Evolutionary conservation across 2,113 vertebrate genomes (phyloP).

Genomic region (Ifrita kowaldi): DNA sequence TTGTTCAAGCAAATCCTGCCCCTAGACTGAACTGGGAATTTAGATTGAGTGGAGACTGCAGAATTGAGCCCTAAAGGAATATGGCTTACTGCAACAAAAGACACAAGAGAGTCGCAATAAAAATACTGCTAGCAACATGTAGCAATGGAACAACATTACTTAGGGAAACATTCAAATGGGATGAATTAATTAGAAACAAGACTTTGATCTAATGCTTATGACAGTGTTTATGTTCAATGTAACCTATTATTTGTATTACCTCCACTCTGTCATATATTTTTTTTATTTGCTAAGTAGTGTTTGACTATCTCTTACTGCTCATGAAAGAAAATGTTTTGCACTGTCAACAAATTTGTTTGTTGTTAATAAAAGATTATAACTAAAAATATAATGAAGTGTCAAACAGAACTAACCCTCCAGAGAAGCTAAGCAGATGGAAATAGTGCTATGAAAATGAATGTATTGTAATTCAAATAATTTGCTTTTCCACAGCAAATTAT

Average conservation of each 20-base stretch:
- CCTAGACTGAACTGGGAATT: slow-evolving; percentile 40
- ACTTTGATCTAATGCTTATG: slow-evolving; percentile 49
- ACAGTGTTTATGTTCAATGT: slow-evolving; percentile 19
- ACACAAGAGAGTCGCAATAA: background rate
- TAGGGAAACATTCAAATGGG: slow-evolving; percentile 20
- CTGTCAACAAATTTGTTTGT: slow-evolving; percentile 47
- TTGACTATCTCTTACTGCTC: slow-evolving; percentile 5
- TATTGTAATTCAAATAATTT: slow-evolving; percentile 31
- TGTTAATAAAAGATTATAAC: slow-evolving; percentile 59
- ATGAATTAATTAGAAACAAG: slow-evolving; percentile 51
- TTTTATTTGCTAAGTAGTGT: background rate
- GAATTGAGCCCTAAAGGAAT: slow-evolving; percentile 43
- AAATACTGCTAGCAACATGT: background rate
- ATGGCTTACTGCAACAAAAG: slow-evolving; percentile 7
- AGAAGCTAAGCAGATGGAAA: slow-evolving; percentile 41
- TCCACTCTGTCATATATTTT: background rate
- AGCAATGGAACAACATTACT: background rate
- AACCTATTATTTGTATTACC: slow-evolving; percentile 53
- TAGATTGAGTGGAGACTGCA: slow-evolving; percentile 16
- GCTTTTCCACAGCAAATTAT: background rate
- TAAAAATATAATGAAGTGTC: slow-evolving; percentile 59
- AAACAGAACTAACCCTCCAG: slow-evolving; percentile 41
- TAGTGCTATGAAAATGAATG: background rate
- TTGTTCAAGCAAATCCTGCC: slow-evolving; percentile 45
- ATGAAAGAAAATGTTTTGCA: slow-evolving; percentile 29